Evolutionary conservation across 2,797 vertebrate species (phyloP).

Genomic region (Calcarius lapponicus): DNA sequence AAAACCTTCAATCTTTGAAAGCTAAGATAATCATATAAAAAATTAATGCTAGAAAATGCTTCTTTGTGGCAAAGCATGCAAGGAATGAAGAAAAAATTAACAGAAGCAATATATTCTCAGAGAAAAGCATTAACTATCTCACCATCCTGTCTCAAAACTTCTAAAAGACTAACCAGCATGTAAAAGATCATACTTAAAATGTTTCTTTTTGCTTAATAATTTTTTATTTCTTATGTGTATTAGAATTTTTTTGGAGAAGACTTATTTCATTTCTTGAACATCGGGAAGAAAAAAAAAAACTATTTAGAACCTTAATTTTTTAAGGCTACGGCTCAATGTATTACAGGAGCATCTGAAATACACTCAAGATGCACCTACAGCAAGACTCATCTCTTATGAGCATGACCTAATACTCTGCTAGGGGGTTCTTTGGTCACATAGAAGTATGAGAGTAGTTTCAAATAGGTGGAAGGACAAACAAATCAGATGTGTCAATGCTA

Average conservation of each 20-base stretch:
- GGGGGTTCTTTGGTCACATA: fast-evolving
- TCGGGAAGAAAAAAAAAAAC: not conserved
- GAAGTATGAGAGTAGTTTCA: not conserved
- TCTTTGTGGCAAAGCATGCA: not conserved
- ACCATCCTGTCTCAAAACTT: not conserved
- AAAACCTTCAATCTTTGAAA: not conserved
- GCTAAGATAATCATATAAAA: not conserved
- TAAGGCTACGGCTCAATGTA: not conserved
- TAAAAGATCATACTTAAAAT: not conserved
- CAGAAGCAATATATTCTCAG: not conserved
- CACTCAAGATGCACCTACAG: not conserved
- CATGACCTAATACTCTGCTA: not conserved
- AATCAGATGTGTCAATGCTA: not conserved
- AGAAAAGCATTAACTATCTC: not conserved
- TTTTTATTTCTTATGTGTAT: not conserved
- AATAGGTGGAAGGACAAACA: not conserved
- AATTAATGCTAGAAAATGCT: not conserved
- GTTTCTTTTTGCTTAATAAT: not conserved
- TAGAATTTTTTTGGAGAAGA: not conserved
- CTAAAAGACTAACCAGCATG: not conserved
- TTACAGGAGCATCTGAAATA: not conserved
- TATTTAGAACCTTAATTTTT: not conserved
- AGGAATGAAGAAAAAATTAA: not conserved
- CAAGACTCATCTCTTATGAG: not conserved
- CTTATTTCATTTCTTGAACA: not conserved